Evolutionary conservation across 2,797 vertebrate species (phyloP), one percentile per base, ranked within the genome.

Genomic region (Takifugu rubripes): DNA sequence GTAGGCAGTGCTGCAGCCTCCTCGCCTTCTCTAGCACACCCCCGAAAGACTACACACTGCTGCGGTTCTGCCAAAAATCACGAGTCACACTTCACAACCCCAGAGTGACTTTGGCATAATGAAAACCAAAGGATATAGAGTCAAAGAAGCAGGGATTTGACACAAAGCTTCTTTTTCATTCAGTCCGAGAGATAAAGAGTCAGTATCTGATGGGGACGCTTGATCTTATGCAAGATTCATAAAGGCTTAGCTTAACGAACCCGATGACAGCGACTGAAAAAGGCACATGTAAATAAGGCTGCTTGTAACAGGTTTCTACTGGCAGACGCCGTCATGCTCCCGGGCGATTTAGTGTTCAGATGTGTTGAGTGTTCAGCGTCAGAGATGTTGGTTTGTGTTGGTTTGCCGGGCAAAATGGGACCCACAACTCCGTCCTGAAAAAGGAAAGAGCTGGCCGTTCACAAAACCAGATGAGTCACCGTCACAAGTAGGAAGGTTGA

Each of bases 1-100:
- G 76, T 74, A 82, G 70, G 77, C 82, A 74, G 73, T 59, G 62
- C 84, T 84, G 84, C 87, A 88, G 81, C 80, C 72, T 82, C 70
- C 79, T 87, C 71, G 64, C 84, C 72, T 46, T 79, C 74, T 52
- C 66, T 67, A 21, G 12, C 71, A 50, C 62, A 59, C 71, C 62
- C 65, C 27, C 47, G 72, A 88, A 84, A 78, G 59, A 61, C 79
- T 79, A 74, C 75, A 87, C 78, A 84, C 84, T 79, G 68, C 82
- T 75, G 86, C 82, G 82, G 78, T 62, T 86, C 78, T 82, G 82
- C 75, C 70, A 82, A 66, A 79, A 82, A 78, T 68, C 78, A 77
- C 77, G 29, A 68, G 76, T 84, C 79, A 81, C 76, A 72, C 81
- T 78, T 68, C 67, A 78, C 78, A 76, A 75, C 66, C 76, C 73